phyloP scores from a whole-genome alignment of 2,888 invertebrate genomes.

The Epistrophella euchroma region DNA sequence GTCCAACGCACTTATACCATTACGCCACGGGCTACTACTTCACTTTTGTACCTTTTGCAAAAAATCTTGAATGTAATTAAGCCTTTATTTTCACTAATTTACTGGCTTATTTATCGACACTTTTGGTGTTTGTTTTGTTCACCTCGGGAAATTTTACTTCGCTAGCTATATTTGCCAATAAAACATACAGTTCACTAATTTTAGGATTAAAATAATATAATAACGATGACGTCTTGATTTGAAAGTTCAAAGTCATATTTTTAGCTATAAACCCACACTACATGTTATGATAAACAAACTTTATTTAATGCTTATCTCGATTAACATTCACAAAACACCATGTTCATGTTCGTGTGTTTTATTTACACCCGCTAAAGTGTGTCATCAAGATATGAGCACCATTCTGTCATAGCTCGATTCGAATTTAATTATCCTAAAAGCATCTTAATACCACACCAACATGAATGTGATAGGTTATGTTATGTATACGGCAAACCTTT shows the following conservation, averaged over 20 bases:
- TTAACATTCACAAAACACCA: constrained; percentile 7
- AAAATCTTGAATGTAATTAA: no score
- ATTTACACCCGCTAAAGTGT: constrained; percentile 28
- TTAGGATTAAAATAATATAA: neutral
- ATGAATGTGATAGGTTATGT: constrained; percentile 18
- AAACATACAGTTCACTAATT: no score
- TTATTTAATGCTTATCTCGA: constrained; percentile 19
- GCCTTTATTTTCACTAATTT: no score
- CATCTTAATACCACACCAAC: constrained; percentile 34
- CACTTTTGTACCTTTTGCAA: no score
- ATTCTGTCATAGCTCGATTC: constrained; percentile 39
- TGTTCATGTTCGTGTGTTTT: constrained; percentile 27
- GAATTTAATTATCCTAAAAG: constrained; percentile 71
- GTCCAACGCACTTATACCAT: no score
- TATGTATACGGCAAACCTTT: constrained; percentile 38
- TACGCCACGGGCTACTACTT: no score
- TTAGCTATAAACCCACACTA: neutral
- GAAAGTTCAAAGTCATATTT: neutral
- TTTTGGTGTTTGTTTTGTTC: no score
- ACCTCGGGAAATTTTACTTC: no score
- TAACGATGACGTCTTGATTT: neutral
- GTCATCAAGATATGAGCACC: constrained; percentile 48
- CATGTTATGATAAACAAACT: neutral
- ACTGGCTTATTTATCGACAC: no score
- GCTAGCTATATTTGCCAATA: no score